Conservation (phyloP, 1,140 invertebrate species). For the Drosophila ficusphila region DNA sequence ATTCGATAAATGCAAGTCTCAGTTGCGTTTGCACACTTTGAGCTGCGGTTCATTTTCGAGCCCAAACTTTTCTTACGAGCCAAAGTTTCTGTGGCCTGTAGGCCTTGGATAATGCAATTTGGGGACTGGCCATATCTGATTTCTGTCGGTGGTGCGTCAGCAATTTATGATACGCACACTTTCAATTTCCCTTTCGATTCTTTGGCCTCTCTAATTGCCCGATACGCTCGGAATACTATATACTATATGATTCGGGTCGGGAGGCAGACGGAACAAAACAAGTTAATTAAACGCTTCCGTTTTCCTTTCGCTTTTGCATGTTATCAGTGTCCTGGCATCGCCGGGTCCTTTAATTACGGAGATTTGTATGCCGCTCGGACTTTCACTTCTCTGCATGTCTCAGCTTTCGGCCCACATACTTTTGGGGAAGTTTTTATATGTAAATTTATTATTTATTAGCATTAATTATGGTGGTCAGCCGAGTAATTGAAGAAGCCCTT, state of each 20-base stretch:
- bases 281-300: slow-evolving; percentile 80
- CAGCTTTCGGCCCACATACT: slow-evolving; percentile 59
- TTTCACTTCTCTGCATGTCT: slow-evolving; percentile 60
- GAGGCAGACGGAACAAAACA: slow-evolving; percentile 58
- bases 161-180: slow-evolving; percentile 62
- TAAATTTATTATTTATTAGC: slow-evolving; percentile 82
- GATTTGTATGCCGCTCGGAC: slow-evolving; percentile 73
- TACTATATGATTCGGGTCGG: slow-evolving; percentile 54
- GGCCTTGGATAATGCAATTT: slow-evolving; percentile 49
- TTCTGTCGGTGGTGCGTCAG: slow-evolving; percentile 13
- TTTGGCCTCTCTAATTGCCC: slow-evolving; percentile 52
- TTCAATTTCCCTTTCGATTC: slow-evolving; percentile 52
- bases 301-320: slow-evolving; percentile 58
- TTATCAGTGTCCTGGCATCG: slow-evolving; percentile 67
- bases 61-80: slow-evolving; percentile 38
- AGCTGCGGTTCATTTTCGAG: slow-evolving; percentile 55
- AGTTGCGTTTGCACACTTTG: slow-evolving; percentile 43
- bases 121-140: slow-evolving; percentile 2
- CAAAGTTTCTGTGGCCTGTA: slow-evolving; percentile 56
- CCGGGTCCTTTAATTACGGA: slow-evolving; percentile 62
- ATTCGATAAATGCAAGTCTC: slow-evolving; percentile 66
- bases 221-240: slow-evolving; percentile 63
- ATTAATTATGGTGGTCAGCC: slow-evolving; percentile 75
- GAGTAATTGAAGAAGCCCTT: slow-evolving; percentile 62
- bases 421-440: slow-evolving; percentile 55